Evolutionary conservation across 1,140 invertebrate genomes (phyloP).

Genomic region (Amyelois transitella): DNA sequence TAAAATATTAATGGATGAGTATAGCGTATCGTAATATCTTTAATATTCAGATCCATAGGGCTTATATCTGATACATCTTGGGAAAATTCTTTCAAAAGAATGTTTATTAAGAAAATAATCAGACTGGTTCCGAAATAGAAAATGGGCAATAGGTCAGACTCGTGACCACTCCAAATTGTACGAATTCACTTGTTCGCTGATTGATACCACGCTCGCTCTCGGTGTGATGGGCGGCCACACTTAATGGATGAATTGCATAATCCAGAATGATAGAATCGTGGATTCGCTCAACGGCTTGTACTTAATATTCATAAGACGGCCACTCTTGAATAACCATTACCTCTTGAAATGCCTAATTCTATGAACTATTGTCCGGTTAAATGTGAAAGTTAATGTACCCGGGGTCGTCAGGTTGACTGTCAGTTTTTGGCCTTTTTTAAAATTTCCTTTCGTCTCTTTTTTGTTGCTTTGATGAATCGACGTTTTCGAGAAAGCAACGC

Average conservation of each 20-base stretch:
- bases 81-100: neutral
- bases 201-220: neutral
- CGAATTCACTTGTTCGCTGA: conserved; percentile 10
- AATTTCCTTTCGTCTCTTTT: conserved; percentile 19
- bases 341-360: conserved; percentile 25
- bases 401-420: conserved; percentile 49
- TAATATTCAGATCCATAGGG: too few species aligned
- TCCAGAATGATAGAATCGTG: conserved; percentile 31
- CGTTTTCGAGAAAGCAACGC: conserved; percentile 14
- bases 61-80: too few species aligned
- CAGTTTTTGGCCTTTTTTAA: conserved; percentile 31
- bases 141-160: conserved; percentile 3
- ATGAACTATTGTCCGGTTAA: conserved; percentile 27
- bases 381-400: conserved; percentile 34
- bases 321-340: conserved; percentile 5
- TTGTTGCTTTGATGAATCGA: conserved; percentile 35
- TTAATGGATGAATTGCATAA: conserved; percentile 34
- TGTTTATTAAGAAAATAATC: neutral
- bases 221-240: conserved; percentile 17
- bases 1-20: too few species aligned
- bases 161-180: conserved; percentile 6
- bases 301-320: conserved; percentile 27
- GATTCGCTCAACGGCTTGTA: conserved; percentile 18
- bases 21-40: too few species aligned
- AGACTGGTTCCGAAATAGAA: neutral